Evolutionary conservation across 92 coral and sea anemone genomes (phyloP).

Genomic region (Epizoanthus fatuus): DNA sequence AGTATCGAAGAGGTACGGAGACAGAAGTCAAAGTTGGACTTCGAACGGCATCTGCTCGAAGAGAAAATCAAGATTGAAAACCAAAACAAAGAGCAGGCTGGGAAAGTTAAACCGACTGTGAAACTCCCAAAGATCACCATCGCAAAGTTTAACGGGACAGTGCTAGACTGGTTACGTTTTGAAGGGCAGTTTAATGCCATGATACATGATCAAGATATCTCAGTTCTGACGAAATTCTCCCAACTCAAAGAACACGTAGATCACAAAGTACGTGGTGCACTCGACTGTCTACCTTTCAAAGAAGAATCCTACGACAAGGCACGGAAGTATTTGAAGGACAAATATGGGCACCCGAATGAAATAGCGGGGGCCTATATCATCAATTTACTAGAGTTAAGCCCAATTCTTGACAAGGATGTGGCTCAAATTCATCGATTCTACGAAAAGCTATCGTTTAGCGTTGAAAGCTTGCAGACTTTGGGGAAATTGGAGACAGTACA

Average conservation of each 20-base stretch:
- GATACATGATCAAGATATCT: not conserved
- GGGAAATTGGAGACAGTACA: too few species aligned
- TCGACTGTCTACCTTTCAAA: slow-evolving; percentile 21
- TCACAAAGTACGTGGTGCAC: not conserved
- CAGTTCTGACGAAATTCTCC: not conserved
- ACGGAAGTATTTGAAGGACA: slow-evolving; percentile 17
- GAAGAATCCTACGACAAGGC: slow-evolving; percentile 11
- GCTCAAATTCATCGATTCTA: slow-evolving; percentile 9
- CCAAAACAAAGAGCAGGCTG: not conserved
- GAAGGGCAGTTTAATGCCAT: slow-evolving; percentile 7
- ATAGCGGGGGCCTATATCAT: slow-evolving; percentile 25
- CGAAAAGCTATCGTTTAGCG: slow-evolving; percentile 5
- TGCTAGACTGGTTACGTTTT: slow-evolving; percentile 1
- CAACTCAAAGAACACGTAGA: slow-evolving; percentile 8
- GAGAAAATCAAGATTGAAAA: not conserved
- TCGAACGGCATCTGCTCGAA: not conserved
- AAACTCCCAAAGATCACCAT: slow-evolving; percentile 3
- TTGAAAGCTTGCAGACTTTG: slow-evolving; percentile 1
- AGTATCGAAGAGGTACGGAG: not conserved
- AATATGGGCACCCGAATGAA: slow-evolving; percentile 20
- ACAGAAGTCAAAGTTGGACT: not conserved
- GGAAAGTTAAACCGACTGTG: not conserved
- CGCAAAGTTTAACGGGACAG: not conserved
- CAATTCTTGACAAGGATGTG: slow-evolving; percentile 51
- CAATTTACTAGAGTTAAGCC: slow-evolving; percentile 47